Evolutionary conservation across 1,140 invertebrate species (phyloP).

Genomic region (Globodera rostochiensis): DNA sequence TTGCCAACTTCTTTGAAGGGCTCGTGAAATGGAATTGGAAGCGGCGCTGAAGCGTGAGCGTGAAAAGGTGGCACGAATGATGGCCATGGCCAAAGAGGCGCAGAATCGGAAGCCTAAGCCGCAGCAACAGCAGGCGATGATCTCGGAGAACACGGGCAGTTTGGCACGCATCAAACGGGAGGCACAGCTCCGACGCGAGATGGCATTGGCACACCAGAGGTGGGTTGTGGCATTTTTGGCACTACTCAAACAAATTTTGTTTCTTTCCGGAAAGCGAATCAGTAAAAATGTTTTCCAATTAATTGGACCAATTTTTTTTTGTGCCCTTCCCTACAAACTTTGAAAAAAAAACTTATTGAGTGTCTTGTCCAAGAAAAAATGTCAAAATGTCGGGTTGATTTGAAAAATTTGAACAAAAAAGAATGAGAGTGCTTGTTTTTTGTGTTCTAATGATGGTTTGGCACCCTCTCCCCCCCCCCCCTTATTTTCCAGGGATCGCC

Average conservation of each 20-base stretch:
- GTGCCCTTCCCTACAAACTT: too few relatives aligned
- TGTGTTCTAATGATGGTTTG: too few relatives aligned
- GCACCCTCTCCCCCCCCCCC: too few relatives aligned
- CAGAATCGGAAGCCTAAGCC: not conserved
- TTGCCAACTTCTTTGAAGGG: not conserved
- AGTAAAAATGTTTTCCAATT: too few relatives aligned
- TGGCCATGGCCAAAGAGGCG: conserved; percentile 6
- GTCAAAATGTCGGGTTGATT: too few relatives aligned
- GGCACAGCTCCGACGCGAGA: conserved; percentile 16
- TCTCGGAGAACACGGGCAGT: not conserved
- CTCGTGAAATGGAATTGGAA: not conserved
- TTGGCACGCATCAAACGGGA: conserved; percentile 28
- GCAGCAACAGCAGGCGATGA: not conserved
- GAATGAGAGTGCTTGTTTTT: too few relatives aligned
- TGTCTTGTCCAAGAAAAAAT: too few relatives aligned
- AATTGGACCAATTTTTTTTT: too few relatives aligned
- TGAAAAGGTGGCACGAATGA: conserved; percentile 8
- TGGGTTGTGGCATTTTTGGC: not conserved
- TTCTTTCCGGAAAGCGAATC: not conserved
- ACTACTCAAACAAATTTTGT: not conserved
- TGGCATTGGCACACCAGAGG: conserved; percentile 1
- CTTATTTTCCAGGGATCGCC: not conserved
- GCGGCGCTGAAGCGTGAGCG: not conserved
- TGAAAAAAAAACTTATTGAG: too few relatives aligned
- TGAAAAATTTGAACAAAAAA: too few relatives aligned